Percentiles rank a stretch among this genome's conserved stretches.
Evolutionary conservation across 2,113 vertebrate genomes (phyloP).

Genomic region (Aphelocoma coerulescens): DNA sequence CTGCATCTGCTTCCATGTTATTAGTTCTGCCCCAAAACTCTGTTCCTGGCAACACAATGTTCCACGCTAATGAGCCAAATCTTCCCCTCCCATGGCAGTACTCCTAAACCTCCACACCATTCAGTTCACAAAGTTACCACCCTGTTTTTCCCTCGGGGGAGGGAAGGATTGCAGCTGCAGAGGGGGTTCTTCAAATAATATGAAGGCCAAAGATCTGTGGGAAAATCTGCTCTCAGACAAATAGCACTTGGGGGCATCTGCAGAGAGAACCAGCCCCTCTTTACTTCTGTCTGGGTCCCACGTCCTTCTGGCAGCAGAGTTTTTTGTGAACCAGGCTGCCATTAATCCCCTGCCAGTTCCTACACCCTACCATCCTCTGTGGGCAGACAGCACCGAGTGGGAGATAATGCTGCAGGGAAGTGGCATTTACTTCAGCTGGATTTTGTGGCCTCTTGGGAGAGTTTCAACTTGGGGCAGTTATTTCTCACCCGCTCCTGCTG

Average conservation of each 20-base stretch:
- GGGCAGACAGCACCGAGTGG: conserved; percentile 39
- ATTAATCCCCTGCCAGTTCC: conserved; percentile 57
- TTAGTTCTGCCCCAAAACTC: conserved; percentile 68
- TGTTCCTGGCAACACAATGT: conserved; percentile 65
- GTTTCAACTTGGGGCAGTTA: background rate
- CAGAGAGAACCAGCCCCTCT: conserved; percentile 53
- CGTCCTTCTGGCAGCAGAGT: conserved; percentile 34
- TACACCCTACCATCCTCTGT: conserved; percentile 48
- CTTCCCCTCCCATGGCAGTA: conserved; percentile 63
- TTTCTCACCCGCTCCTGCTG: background rate
- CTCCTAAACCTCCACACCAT: conserved; percentile 65
- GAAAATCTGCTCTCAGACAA: conserved; percentile 66
- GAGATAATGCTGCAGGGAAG: conserved; percentile 53
- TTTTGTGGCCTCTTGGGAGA: conserved; percentile 30
- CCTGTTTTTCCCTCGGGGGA: conserved; percentile 62
- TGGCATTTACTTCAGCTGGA: conserved; percentile 37
- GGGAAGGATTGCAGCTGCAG: conserved; percentile 63
- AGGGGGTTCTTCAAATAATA: conserved; percentile 66
- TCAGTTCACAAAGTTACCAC: conserved; percentile 64
- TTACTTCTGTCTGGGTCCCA: conserved; percentile 57
- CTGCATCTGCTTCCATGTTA: conserved; percentile 65
- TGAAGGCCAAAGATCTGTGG: conserved; percentile 57
- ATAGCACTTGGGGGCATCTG: conserved; percentile 61
- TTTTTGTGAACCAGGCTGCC: conserved; percentile 46
- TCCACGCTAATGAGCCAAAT: conserved; percentile 66